Percentiles rank a stretch among this genome's conserved stretches.
phyloP scores from a whole-genome alignment of 1,140 invertebrate species.

The Venustaconcha ellipsiformis region DNA sequence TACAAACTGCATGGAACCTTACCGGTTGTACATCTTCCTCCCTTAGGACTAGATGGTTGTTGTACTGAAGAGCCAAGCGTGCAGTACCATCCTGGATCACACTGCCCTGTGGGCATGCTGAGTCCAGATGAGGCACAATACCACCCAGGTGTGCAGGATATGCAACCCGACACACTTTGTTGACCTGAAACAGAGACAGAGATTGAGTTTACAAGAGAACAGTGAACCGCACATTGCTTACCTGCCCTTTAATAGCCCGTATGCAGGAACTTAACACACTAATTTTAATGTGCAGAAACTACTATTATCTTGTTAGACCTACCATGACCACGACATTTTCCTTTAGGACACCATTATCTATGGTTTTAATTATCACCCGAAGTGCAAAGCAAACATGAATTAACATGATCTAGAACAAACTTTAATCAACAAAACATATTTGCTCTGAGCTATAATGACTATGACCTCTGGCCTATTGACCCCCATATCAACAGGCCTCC shows the following conservation, averaged over 20 bases:
- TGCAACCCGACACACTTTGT: conserved; percentile 50
- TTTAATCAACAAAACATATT: no score
- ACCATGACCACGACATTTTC: no score
- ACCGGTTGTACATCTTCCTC: conserved; percentile 26
- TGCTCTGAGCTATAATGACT: no score
- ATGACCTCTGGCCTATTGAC: no score
- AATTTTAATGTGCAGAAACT: neutral
- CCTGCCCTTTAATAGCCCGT: neutral
- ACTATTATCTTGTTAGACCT: no score
- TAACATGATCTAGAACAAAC: no score
- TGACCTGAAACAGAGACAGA: conserved; percentile 40
- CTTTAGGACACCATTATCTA: no score
- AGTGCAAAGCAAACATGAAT: no score
- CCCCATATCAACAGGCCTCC: no score
- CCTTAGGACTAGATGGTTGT: conserved; percentile 56
- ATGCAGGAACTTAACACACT: no score
- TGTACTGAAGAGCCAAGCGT: conserved; percentile 49
- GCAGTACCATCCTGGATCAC: conserved; percentile 65
- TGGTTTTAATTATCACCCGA: no score
- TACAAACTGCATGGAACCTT: no score
- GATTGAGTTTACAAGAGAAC: neutral
- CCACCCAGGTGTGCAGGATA: conserved; percentile 55
- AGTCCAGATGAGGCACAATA: conserved; percentile 61
- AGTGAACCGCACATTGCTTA: neutral
- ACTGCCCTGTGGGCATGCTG: conserved; percentile 48